phyloP scores from a whole-genome alignment of 2,113 vertebrate species.

The Semnornis frantzii region DNA sequence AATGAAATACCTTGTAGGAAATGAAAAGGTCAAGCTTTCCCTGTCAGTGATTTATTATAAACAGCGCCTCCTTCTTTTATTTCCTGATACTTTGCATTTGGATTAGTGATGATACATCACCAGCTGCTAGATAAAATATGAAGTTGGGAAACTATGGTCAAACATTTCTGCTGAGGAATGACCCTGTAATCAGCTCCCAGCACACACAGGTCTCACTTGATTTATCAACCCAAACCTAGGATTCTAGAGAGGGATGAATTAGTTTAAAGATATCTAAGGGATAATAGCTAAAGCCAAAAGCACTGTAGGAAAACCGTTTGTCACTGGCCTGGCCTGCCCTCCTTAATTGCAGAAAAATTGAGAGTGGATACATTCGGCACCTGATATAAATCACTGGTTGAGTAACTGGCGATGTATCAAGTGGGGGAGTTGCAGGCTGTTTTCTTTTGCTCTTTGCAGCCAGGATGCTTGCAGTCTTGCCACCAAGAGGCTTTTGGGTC shows the following conservation, averaged over 20 bases:
- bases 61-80: conserved; percentile 66
- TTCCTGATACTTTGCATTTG: conserved; percentile 72
- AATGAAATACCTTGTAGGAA: conserved; percentile 76
- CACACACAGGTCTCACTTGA: conserved; percentile 68
- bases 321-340: conserved; percentile 61
- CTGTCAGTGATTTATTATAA: conserved; percentile 78
- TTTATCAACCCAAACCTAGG: conserved; percentile 74
- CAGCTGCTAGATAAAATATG: conserved; percentile 74
- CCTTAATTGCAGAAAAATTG: conserved; percentile 75
- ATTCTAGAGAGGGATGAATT: conserved; percentile 64
- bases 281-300: conserved; percentile 62
- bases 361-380: conserved; percentile 40
- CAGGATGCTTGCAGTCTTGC: neutral
- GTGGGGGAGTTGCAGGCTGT: neutral
- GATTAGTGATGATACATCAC: conserved; percentile 65
- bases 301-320: conserved; percentile 65
- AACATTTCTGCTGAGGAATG: conserved; percentile 65
- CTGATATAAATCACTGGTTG: conserved; percentile 70
- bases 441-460: neutral
- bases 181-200: conserved; percentile 67
- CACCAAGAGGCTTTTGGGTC: neutral
- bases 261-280: conserved; percentile 64
- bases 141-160: conserved; percentile 73
- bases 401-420: conserved; percentile 61
- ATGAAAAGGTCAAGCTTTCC: conserved; percentile 68